Evolutionary conservation across 2,797 vertebrate genomes (phyloP), one percentile per base, ranked within the genome.

Genomic region (Enteromius trimaculatus): DNA sequence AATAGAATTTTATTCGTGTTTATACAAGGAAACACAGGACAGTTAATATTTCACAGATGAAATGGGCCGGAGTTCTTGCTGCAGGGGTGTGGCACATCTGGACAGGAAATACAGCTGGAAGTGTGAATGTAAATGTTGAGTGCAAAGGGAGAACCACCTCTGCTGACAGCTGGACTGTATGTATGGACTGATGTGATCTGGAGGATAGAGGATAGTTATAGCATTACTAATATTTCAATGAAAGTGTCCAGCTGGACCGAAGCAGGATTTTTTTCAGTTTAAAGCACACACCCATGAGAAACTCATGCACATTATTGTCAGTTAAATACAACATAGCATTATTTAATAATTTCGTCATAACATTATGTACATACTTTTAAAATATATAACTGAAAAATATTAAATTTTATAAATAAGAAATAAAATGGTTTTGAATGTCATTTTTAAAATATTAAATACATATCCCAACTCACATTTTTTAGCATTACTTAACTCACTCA

Each of bases 51-150:
- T 83, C 37, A 79, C 19, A 51, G 62, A 76, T 58, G 60, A 51
- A 39, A 74, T 29, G 31, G n/a, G n/a, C 10, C n/a, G 1, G 6
- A 42, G 34, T 14, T 69, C 29, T 69, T 62, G 53, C 14, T 16
- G 26, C 23, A 21, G n/a, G 65, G 77, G 77, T 76, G 77, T 76
- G 76, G 42, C 60, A 80, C 68, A 86, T 82, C 58, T 82, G 70
- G 69, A 86, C 77, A 79, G 69, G 84, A 80, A 75, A 58, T 70
- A 53, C 80, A 68, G 62, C 75, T 74, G 58, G 80, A 79, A 29
- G 58, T 70, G 75, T 75, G 76, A 66, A 72, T 81, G 83, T 76
- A 58, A 42, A 51, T 29, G 9, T 44, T 76, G 29, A 68, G 34
- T n/a, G 23, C 5, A 49, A 49, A 37, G 55, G 11, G 31, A 79